phyloP scores from a whole-genome alignment of 2,888 invertebrate species.

The Conomelus anceps region DNA sequence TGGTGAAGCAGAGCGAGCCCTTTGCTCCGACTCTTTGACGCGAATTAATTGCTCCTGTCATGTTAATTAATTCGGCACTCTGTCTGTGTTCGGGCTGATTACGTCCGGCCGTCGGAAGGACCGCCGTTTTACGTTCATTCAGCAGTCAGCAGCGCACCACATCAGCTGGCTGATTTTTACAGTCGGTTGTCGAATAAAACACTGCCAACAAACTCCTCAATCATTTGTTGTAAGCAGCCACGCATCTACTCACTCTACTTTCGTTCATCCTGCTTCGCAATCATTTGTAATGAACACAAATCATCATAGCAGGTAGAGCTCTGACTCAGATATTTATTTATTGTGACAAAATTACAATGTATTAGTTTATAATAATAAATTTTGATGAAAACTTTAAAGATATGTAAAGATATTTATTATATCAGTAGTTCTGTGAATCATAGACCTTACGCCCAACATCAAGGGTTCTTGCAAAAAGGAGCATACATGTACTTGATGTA shows the following conservation, averaged over 20 bases:
- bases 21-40: background rate
- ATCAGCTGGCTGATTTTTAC: background rate
- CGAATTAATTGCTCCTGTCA: background rate
- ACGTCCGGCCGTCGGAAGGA: background rate
- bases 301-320: too few relatives aligned
- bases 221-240: background rate
- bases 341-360: too few relatives aligned
- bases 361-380: too few relatives aligned
- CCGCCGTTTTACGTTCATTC: background rate
- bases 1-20: background rate
- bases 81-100: background rate
- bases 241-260: background rate
- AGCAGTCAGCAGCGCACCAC: too few relatives aligned
- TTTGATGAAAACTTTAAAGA: too few relatives aligned
- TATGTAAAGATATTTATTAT: too few relatives aligned
- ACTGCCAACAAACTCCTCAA: too few relatives aligned
- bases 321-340: too few relatives aligned
- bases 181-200: background rate
- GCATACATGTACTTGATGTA: too few relatives aligned
- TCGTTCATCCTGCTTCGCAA: background rate
- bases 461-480: too few relatives aligned
- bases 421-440: too few relatives aligned
- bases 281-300: background rate
- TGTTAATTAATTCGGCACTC: background rate
- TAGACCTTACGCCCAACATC: too few relatives aligned